Conservation (phyloP, 2,113 vertebrate species). For the Canis aureus region DNA sequence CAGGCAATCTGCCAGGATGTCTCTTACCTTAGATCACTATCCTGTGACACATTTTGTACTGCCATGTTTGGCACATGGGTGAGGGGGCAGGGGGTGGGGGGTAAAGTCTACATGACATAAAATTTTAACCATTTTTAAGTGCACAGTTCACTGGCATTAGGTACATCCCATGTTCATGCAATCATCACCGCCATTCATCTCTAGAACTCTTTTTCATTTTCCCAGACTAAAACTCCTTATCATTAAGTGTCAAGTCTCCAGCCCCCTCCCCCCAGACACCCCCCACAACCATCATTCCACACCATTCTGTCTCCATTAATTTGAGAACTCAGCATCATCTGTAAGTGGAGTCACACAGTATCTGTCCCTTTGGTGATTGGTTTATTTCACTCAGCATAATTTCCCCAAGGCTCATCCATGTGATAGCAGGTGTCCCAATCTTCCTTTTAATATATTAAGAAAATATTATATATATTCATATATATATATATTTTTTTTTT, state of each 20-base stretch:
- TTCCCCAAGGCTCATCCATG: not conserved
- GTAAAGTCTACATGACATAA: not conserved
- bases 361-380: not conserved
- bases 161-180: rapidly evolving
- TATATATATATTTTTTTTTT: not conserved
- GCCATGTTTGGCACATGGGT: not conserved
- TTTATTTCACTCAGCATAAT: not conserved
- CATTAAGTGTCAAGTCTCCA: not conserved
- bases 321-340: not conserved
- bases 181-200: not conserved
- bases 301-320: not conserved
- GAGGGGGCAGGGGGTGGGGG: too few species aligned
- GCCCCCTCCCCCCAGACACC: too few species aligned
- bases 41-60: not conserved
- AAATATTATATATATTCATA: not conserved
- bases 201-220: not conserved
- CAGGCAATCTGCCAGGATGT: rapidly evolving
- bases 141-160: too few species aligned
- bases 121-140: not conserved
- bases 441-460: not conserved
- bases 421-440: not conserved
- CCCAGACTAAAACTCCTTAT: not conserved
- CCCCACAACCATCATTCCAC: not conserved
- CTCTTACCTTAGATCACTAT: too few species aligned
- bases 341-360: rapidly evolving